These are phyloP conservation scores for Sanderia malayensis DNA, from an alignment of 30 jellyfish, hydroid and myxozoan genomes.

Conservation along the genomic window DNA sequence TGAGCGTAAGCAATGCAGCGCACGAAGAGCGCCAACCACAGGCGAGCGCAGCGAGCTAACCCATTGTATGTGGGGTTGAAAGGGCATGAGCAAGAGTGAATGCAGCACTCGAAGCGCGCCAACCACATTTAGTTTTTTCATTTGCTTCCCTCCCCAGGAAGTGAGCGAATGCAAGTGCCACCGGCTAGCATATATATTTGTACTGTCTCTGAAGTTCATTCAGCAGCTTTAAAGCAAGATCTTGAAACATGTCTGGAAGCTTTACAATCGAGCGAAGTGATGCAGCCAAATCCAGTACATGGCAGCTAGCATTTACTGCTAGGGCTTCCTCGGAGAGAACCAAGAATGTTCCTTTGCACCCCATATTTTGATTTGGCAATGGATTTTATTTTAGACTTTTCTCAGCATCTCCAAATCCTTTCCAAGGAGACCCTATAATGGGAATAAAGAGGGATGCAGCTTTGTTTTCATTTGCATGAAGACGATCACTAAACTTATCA, in stretches of 20 bases:
- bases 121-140: no score
- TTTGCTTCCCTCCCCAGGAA: no score
- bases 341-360: background rate
- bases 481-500: background rate
- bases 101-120: no score
- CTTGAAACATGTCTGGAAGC: background rate
- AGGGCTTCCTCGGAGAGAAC: background rate
- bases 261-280: conserved; percentile 1
- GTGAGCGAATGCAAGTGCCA: no score
- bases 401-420: background rate
- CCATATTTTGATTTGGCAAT: background rate
- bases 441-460: background rate
- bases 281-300: background rate
- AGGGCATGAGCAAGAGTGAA: no score
- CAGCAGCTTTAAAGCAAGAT: background rate
- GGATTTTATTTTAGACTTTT: background rate
- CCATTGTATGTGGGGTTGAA: no score
- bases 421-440: background rate
- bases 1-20: no score
- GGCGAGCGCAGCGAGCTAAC: no score
- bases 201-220: background rate
- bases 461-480: background rate
- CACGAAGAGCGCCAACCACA: no score
- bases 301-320: background rate
- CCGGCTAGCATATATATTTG: background rate